Evolutionary conservation across 2,113 vertebrate genomes (phyloP).

Genomic region (Cynoglossus semilaevis): DNA sequence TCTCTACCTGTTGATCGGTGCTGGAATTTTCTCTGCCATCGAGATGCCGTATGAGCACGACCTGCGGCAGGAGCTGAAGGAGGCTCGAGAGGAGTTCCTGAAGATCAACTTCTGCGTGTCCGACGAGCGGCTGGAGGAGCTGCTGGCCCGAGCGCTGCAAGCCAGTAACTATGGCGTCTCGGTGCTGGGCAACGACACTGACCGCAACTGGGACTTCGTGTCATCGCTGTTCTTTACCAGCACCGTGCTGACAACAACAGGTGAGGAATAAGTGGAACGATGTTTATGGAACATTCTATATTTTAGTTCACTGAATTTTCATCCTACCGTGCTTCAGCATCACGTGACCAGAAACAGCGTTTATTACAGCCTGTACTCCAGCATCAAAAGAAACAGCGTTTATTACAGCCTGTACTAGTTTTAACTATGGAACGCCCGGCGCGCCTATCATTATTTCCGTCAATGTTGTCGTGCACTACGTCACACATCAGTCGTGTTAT

Average conservation of each 20-base stretch:
- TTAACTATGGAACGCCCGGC: too few species aligned
- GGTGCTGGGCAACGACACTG: conserved; percentile 79
- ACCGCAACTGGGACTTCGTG: conserved; percentile 93
- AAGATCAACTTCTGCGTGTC: conserved; percentile 84
- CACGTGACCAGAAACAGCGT: too few species aligned
- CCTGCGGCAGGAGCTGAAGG: conserved; percentile 81
- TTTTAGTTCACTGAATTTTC: too few species aligned
- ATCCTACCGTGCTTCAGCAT: too few species aligned
- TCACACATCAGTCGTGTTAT: too few species aligned
- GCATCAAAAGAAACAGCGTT: too few species aligned
- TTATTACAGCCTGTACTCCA: too few species aligned
- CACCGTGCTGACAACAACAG: conserved; percentile 94
- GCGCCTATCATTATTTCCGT: too few species aligned
- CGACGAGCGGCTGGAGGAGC: conserved; percentile 83
- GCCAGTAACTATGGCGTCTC: conserved; percentile 95
- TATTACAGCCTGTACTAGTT: too few species aligned
- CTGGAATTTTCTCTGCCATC: conserved; percentile 91
- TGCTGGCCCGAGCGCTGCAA: conserved; percentile 83
- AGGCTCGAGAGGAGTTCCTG: conserved; percentile 81
- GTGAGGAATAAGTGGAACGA: conserved; percentile 62
- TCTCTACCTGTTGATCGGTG: conserved; percentile 86
- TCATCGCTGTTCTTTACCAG: conserved; percentile 95
- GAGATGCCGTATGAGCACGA: conserved; percentile 88
- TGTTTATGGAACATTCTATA: too few species aligned
- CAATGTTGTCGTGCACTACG: too few species aligned